phyloP scores from a whole-genome alignment of 2,797 vertebrate genomes.

The Crax fasciolata region DNA sequence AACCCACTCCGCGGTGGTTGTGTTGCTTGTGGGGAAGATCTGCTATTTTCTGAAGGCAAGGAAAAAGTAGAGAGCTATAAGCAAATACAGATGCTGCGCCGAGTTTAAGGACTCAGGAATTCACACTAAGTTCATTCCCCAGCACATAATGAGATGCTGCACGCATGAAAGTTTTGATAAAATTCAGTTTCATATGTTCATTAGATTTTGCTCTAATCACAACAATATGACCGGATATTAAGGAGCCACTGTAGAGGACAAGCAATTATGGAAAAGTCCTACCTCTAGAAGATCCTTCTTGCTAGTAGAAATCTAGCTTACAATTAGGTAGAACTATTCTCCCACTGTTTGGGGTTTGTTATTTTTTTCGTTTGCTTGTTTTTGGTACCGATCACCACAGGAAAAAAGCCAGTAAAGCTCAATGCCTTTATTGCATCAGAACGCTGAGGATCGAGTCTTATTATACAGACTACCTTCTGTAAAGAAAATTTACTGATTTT shows the following conservation, averaged over 20 bases:
- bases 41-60: background rate
- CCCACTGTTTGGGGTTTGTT: too few species aligned
- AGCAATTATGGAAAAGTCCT: background rate
- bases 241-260: background rate
- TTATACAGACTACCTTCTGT: background rate
- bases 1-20: background rate
- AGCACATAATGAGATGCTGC: background rate
- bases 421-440: background rate
- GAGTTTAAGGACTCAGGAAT: background rate
- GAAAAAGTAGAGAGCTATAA: background rate
- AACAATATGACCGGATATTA: background rate
- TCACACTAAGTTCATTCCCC: background rate
- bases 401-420: background rate
- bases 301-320: background rate
- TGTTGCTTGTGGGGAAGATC: background rate
- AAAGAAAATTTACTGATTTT: background rate
- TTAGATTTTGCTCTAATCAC: background rate
- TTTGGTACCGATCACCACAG: background rate
- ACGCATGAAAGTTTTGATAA: background rate
- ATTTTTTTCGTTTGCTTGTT: too few species aligned
- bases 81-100: accelerated
- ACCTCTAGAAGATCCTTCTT: background rate
- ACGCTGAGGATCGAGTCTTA: background rate
- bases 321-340: background rate
- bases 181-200: background rate